Conservation (phyloP, 37 sponge, comb jelly and placozoan species). For the Geodia barretti region DNA sequence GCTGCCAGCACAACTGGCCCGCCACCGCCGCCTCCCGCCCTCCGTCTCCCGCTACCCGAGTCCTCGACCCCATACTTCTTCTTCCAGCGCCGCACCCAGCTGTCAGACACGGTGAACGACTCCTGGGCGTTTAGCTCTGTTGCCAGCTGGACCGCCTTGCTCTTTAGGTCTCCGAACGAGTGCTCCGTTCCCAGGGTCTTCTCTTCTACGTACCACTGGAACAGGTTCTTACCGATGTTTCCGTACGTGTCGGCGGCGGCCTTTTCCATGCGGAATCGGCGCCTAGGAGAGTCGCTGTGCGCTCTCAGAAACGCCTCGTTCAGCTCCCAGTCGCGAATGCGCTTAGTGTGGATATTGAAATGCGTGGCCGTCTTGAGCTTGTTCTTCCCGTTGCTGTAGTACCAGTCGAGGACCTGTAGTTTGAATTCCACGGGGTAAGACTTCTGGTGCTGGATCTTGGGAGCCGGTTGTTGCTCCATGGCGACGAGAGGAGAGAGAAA, state of each 20-base stretch:
- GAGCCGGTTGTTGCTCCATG: background rate
- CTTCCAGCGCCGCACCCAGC: slow-evolving; percentile 8
- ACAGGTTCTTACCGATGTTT: slow-evolving; percentile 2
- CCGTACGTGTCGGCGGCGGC: background rate
- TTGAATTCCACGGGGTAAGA: slow-evolving; percentile 35
- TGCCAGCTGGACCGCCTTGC: slow-evolving; percentile 16
- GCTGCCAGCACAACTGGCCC: too few relatives aligned
- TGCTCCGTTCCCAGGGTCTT: background rate
- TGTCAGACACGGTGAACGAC: slow-evolving; percentile 20
- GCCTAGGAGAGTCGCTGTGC: background rate
- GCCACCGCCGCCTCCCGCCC: too few relatives aligned
- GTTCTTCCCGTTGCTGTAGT: slow-evolving; percentile 25
- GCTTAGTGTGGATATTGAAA: slow-evolving; percentile 22
- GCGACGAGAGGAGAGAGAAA: too few relatives aligned
- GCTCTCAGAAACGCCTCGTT: slow-evolving; percentile 4
- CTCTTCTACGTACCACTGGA: slow-evolving; percentile 29
- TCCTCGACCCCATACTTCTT: background rate
- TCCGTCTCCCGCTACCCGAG: background rate
- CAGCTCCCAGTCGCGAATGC: slow-evolving; percentile 21
- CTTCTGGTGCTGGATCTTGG: background rate
- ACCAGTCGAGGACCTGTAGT: slow-evolving; percentile 34
- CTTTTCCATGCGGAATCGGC: background rate
- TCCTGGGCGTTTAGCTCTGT: slow-evolving; percentile 6
- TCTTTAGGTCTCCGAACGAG: background rate
- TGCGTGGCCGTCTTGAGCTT: slow-evolving; percentile 10